Base-by-base conservation (phyloP, 2,888 invertebrate genomes). In the Agelastica alni region DNA sequence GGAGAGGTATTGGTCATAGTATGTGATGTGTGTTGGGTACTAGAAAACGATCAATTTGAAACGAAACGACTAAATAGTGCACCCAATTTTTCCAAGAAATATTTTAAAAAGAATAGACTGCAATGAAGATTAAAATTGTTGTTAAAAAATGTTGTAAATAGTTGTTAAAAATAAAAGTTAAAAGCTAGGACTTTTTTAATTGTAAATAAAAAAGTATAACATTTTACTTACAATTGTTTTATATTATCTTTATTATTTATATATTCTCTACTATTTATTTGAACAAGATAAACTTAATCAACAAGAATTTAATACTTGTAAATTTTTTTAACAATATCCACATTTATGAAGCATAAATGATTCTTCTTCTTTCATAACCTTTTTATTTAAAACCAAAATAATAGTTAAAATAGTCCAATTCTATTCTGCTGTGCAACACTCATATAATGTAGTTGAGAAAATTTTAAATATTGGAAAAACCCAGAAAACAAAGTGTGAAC, bases 1-100 rank as follows among this genome's bases (percentile, higher is more conserved):
- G 51, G 18, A 30, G 42, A 49, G 22, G 49, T 22, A 51, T 51
- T 30, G 43, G 26, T 30, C 30, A 26, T 43, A 51, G 31, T 34
- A 51, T 45, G 34, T 30, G 45, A 34, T 34, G 32, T 32, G 12
- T 34, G 45, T 34, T 34, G 20, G 12, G 17, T 43, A 43, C 44
- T 41, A 42, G 42, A 42, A 42, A 28, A 42, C n/a, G 28, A 42
- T 42, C 45, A 22, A 34, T 45, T 18, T 32, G 14, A 45, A 45
- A 45, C 44, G 7, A 10, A 44, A 32, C 16, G 4, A 41, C 41
- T 30, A n/a, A n/a, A n/a, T n/a, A n/a, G n/a, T n/a, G n/a, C n/a
- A 30, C 44, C 44, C 18, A 44, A 44, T 44, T 44, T 44, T 44
- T 44, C 44, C 18, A 14, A 20, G 44, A 44, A 44, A 28, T 30